Evolutionary conservation across 2,888 invertebrate species (phyloP), one percentile per base, ranked within the genome.

Genomic region (Notodonta ziczac): DNA sequence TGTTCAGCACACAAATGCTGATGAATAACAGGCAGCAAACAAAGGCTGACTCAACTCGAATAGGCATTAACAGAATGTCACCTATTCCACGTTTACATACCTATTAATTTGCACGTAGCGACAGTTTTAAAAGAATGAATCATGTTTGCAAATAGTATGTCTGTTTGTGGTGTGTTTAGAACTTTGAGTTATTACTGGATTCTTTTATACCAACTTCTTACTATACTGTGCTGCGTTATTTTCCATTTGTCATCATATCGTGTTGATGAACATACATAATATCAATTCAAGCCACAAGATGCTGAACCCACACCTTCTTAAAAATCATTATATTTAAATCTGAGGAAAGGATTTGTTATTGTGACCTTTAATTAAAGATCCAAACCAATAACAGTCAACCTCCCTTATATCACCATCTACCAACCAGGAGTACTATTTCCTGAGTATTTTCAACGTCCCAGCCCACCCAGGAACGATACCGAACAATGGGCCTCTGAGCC

Each of bases 401-500:
- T 16, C 9, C 9, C 50, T 6, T 9, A 16, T 16, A 16, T 16
- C 14, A 16, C 16, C 9, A 50, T 0, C 16, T 16, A 50, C 14
- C 50, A 9, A 48, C 57, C 10, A 42, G 46, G 35, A 58, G 24
- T n/a, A 53, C 62, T 71, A 55, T 59, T 63, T 73, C 65, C 71
- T 71, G 72, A 75, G 67, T 60, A 73, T 51, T 62, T 62, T 60
- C 57, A 60, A 65, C 62, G 67, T 40, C n/a, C 35, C 55, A 60
- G 69, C 63, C 73, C 73, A 70, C 73, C 73, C 68, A 69, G 51
- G 14, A 61, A 63, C 65, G 50, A 60, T 69, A 55, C 60, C 64
- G 59, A 74, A 76, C 76, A 76, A 76, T 76, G 60, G 66, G 56
- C 57, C 59, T 57, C 57, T 70, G 68, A 61, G 66, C 65, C 66